Percentiles rank a stretch among this genome's conserved stretches.
Evolutionary conservation across 2,113 vertebrate species (phyloP).

Genomic region (Dascyllus trimaculatus): DNA sequence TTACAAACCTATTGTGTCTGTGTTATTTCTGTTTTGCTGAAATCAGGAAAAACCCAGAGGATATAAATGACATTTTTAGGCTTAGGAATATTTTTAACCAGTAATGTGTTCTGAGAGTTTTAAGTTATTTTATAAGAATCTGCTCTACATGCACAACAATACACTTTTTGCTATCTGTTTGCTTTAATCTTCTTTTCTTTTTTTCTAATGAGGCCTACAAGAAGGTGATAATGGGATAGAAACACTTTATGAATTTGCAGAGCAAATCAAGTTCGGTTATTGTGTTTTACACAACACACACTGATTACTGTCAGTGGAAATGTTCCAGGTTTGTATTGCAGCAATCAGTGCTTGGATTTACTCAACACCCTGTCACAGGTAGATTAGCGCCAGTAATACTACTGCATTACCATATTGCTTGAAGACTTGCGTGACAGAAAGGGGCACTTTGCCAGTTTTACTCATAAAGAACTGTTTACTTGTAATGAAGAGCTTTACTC

Average conservation of each 20-base stretch:
- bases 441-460: background rate
- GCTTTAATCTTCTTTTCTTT: background rate
- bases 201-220: background rate
- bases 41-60: background rate
- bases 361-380: background rate
- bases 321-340: background rate
- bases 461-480: background rate
- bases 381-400: background rate
- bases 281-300: background rate
- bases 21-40: constrained; percentile 80
- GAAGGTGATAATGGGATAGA: background rate
- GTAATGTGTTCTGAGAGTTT: background rate
- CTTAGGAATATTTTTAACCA: constrained; percentile 6
- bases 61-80: background rate
- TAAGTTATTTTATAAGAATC: constrained; percentile 3
- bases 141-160: background rate
- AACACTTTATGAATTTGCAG: background rate
- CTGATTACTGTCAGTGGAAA: background rate
- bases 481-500: background rate
- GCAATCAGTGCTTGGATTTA: background rate
- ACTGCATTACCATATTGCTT: too few relatives aligned
- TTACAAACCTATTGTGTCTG: constrained; percentile 86
- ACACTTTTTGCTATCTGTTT: constrained; percentile 1
- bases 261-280: background rate
- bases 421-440: too few relatives aligned